Evolutionary conservation across 2,113 vertebrate genomes (phyloP).

Genomic region (Himantopus leucocephalus): DNA sequence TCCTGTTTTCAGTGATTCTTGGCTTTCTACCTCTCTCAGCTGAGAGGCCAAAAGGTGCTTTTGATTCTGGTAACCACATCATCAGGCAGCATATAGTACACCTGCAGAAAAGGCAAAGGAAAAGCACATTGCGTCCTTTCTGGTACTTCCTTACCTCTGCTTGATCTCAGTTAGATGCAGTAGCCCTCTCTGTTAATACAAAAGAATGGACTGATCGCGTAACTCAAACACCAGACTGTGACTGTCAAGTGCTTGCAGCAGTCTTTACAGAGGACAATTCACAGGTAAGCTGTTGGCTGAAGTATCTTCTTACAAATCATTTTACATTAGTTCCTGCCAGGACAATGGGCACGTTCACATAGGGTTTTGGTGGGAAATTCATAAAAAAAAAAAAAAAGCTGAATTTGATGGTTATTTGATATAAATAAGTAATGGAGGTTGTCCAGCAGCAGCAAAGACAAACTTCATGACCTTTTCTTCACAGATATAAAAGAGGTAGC

Average conservation of each 20-base stretch:
- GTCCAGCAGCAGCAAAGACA: background rate
- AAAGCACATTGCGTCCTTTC: background rate
- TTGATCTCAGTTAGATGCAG: background rate
- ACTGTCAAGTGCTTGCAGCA: background rate
- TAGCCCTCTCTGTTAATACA: background rate
- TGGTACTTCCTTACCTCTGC: background rate
- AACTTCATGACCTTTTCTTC: background rate
- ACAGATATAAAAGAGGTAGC: background rate
- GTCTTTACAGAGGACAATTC: background rate
- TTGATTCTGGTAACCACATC: background rate
- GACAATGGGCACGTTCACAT: background rate
- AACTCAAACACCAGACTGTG: background rate
- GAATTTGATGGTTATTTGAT: background rate
- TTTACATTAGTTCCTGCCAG: background rate
- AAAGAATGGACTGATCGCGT: accelerated
- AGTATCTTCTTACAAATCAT: background rate
- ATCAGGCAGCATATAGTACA: background rate
- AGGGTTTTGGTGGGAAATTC: background rate
- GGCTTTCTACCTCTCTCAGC: background rate
- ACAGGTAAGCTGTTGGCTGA: background rate
- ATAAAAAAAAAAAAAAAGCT: background rate
- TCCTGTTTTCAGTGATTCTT: background rate
- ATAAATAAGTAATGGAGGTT: background rate
- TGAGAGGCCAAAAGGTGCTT: background rate
- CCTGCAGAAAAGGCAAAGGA: background rate